Conservation (phyloP, 2,113 vertebrate species). For the Laterallus jamaicensis region DNA sequence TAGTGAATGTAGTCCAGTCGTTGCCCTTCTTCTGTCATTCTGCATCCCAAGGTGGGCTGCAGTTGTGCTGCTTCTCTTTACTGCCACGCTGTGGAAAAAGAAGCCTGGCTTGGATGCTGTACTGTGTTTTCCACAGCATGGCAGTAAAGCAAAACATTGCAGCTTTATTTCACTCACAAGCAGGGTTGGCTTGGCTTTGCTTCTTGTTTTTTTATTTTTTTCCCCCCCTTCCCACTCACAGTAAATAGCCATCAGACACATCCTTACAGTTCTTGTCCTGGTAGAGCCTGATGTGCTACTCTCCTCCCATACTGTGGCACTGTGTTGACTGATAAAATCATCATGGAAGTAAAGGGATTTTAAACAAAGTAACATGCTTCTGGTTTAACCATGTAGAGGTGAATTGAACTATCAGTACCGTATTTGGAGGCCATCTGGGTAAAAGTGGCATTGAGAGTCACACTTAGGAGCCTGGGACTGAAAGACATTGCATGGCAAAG, state of each 20-base stretch:
- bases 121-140: constrained; percentile 4
- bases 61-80: not conserved
- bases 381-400: not conserved
- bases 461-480: not conserved
- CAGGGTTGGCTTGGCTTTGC: not conserved
- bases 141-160: not conserved
- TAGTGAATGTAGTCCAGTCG: not conserved
- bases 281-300: constrained; percentile 54
- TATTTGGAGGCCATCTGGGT: not conserved
- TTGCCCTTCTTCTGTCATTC: not conserved
- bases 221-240: not conserved
- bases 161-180: not conserved
- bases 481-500: not conserved
- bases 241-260: not conserved
- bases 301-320: not conserved
- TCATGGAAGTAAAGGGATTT: constrained; percentile 55
- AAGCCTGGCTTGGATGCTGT: not conserved
- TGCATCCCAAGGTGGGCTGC: not conserved
- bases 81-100: constrained; percentile 23
- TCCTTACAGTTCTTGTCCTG: not conserved
- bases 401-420: not conserved
- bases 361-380: not conserved
- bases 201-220: no score
- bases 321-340: not conserved
- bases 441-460: not conserved